phyloP scores from a whole-genome alignment of 2,797 vertebrate genomes.

The Monodelphis domestica region DNA sequence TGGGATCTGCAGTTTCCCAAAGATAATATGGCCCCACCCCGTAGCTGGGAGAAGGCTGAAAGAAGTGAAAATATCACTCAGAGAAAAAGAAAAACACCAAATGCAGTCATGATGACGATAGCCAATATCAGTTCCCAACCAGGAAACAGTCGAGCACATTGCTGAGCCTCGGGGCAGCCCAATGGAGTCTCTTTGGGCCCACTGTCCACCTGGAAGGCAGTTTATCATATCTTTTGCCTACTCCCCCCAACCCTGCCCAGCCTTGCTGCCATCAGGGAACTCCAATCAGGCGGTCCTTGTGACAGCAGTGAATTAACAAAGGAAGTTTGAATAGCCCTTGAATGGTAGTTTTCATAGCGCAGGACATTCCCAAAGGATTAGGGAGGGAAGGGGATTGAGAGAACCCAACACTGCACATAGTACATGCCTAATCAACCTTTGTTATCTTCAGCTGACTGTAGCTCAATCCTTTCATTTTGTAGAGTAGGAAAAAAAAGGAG shows the following conservation, averaged over 20 bases:
- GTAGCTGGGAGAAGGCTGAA: conserved; percentile 56
- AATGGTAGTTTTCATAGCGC: neutral
- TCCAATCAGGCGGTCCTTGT: neutral
- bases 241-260: neutral
- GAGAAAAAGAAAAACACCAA: neutral
- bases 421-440: neutral
- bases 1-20: conserved; percentile 77
- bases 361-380: neutral
- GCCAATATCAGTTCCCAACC: neutral
- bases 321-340: neutral
- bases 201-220: neutral
- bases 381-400: neutral
- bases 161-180: neutral
- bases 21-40: conserved; percentile 76
- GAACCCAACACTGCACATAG: neutral
- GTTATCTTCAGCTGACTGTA: neutral
- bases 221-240: neutral
- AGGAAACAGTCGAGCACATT: neutral
- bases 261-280: neutral
- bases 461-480: neutral
- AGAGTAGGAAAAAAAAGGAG: neutral
- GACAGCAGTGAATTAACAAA: neutral
- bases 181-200: neutral
- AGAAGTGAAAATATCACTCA: neutral
- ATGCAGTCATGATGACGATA: neutral